phyloP scores from a whole-genome alignment of 2,113 vertebrate genomes.

The Rhea pennata region DNA sequence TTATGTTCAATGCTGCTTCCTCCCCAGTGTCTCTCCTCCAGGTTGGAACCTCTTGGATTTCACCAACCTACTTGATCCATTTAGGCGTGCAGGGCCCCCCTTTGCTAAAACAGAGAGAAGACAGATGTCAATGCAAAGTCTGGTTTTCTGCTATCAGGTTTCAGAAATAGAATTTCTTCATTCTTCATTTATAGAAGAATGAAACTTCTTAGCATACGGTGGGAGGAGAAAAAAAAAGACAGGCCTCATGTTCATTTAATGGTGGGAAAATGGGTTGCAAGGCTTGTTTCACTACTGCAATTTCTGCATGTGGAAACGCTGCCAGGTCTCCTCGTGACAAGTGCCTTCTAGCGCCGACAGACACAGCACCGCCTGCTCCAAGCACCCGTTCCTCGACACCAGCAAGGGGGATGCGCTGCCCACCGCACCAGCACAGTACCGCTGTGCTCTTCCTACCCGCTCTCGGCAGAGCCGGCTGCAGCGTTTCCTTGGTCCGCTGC shows the following conservation, averaged over 20 bases:
- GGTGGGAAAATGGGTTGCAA: slow-evolving; percentile 33
- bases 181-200: background rate
- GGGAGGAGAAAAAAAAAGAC: background rate
- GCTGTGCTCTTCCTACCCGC: slow-evolving; percentile 75
- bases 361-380: background rate
- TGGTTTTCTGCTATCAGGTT: background rate
- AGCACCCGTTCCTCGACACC: background rate
- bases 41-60: slow-evolving; percentile 6
- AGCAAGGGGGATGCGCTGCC: background rate
- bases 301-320: background rate
- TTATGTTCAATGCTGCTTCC: slow-evolving; percentile 17
- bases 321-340: background rate
- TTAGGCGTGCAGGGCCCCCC: background rate
- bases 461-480: slow-evolving; percentile 72
- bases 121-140: background rate
- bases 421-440: background rate
- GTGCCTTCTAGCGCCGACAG: background rate
- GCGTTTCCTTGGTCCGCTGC: slow-evolving; percentile 73
- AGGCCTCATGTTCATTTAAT: background rate
- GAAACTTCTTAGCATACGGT: background rate
- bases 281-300: slow-evolving; percentile 22
- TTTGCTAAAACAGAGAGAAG: background rate
- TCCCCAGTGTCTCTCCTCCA: background rate
- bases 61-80: background rate
- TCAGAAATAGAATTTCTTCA: background rate